These are phyloP conservation scores for Thalpophila matura DNA, from an alignment of 2,888 invertebrate species.

Conservation along the genomic window DNA sequence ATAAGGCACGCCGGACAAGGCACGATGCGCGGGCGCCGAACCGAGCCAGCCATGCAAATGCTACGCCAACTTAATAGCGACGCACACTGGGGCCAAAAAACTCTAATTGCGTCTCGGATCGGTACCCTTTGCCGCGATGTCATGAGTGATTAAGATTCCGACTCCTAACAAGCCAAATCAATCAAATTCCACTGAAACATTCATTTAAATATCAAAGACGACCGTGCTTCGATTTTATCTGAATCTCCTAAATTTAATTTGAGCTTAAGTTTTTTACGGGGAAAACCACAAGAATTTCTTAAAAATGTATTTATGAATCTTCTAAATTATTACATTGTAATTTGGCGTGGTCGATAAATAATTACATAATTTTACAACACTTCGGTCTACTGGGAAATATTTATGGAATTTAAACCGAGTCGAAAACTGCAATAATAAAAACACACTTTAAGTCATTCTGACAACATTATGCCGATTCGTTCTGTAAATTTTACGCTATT, in stretches of 20 bases:
- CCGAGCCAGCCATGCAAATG: conserved; percentile 71
- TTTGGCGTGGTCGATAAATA: conserved; percentile 14
- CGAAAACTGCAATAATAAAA: conserved; percentile 49
- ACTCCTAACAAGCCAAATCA: conserved; percentile 65
- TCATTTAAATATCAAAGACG: conserved; percentile 62
- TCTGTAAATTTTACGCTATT: conserved; percentile 77
- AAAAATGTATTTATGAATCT: background rate
- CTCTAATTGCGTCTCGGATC: conserved; percentile 65
- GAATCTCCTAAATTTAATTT: conserved; percentile 40
- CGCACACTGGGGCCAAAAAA: conserved; percentile 64
- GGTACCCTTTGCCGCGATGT: conserved; percentile 62
- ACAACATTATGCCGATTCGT: conserved; percentile 72
- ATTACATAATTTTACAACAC: conserved; percentile 19
- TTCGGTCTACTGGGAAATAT: conserved; percentile 18
- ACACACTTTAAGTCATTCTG: conserved; percentile 56
- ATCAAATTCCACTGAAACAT: conserved; percentile 65
- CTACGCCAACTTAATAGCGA: conserved; percentile 66
- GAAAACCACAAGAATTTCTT: background rate
- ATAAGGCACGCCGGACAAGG: conserved; percentile 58
- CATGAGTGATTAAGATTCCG: conserved; percentile 62
- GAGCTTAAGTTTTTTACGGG: conserved; percentile 4
- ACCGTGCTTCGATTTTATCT: conserved; percentile 44
- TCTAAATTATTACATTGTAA: conserved; percentile 13
- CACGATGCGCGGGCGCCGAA: conserved; percentile 50
- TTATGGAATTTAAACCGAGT: conserved; percentile 30